Conservation (phyloP, 2,797 vertebrate genomes). For the Tangara arthus region DNA sequence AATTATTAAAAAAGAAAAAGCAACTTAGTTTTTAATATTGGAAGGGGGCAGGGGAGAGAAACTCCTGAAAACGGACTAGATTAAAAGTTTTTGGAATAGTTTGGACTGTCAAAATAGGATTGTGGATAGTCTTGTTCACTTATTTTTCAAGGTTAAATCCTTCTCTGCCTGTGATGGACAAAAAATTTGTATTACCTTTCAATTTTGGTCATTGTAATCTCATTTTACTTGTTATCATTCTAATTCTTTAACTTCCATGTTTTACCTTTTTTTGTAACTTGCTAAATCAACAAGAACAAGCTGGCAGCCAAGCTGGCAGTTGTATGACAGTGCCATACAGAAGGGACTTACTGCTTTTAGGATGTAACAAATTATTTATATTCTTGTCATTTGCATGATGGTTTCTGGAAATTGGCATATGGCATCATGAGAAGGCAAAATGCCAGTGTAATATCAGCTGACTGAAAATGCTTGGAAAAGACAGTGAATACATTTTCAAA, state of each 20-base stretch:
- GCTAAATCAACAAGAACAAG: not conserved
- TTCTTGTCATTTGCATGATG: not conserved
- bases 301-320: not conserved
- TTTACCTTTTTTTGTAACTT: not conserved
- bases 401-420: not conserved
- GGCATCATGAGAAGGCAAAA: not conserved
- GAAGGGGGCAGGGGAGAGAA: rapidly evolving
- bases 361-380: not conserved
- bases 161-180: not conserved
- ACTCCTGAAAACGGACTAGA: not conserved
- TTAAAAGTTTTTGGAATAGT: not conserved
- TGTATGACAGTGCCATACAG: not conserved
- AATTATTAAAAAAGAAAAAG: too few species aligned
- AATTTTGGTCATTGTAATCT: not conserved
- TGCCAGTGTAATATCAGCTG: not conserved
- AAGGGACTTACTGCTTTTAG: not conserved
- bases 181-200: not conserved
- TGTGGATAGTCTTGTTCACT: not conserved
- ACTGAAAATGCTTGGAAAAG: not conserved
- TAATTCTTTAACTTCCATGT: not conserved
- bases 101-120: not conserved
- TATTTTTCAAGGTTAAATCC: not conserved
- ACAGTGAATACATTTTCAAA: not conserved
- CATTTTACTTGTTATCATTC: not conserved
- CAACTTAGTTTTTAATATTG: not conserved